Evolutionary conservation across 2,888 invertebrate species (phyloP), one percentile per base, ranked within the genome.

Genomic region (Drosophila eohydei): DNA sequence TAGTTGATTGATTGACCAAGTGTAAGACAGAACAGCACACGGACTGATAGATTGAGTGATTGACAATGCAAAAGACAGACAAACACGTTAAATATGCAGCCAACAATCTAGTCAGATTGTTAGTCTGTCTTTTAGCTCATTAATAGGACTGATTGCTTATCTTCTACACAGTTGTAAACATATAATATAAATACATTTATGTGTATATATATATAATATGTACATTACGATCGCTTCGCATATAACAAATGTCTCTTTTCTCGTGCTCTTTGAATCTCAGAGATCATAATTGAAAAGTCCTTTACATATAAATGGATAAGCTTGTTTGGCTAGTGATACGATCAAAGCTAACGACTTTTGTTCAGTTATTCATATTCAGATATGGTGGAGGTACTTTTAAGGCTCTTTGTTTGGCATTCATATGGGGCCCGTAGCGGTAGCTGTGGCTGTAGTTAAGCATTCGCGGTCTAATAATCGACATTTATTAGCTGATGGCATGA

Each of bases 401-500:
- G 21, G 51, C 51, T 51, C 48, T 48, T 48, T 48, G 30, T 51
- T 51, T 51, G 11, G 11, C 12, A 16, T 6, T 21, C 26, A 9
- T 36, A n/a, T n/a, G 36, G 14, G 1, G 52, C 21, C 12, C 11
- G 8, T n/a, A 6, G 55, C 16, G 14, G 30, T 16, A 4, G 30
- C 21, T 21, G 21, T 21, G 21, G 21, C 21, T 21, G 21, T 21
- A 21, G 21, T 21, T 21, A 21, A 21, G 21, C 38, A 28, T 28
- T 38, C 11, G 46, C 12, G 28, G n/a, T 36, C 43, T 43, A 41
- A 64, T 12, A 44, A 44, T 36, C 41, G 32, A 28, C 43, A 21
- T 43, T 50, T 44, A 56, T 58, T 38, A 32, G 54, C 54, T 7
- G 54, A 9, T 9, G 14, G 60, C 64, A 81, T 87, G 81, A 87